Base-by-base conservation (phyloP, 2,113 vertebrate genomes). In the Ginglymostoma cirratum region DNA sequence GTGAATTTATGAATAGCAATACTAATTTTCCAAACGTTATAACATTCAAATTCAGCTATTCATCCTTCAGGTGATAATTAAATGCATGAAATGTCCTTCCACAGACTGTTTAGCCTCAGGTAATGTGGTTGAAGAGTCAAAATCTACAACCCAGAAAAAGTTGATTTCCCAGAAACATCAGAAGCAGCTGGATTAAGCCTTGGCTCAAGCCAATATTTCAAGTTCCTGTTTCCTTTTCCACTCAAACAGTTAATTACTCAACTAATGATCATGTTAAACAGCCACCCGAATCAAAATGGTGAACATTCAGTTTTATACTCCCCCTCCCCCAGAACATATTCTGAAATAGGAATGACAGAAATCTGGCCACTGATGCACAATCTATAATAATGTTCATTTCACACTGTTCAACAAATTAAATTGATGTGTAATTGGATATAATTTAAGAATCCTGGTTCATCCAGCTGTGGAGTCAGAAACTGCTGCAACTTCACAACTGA, bases 11-110 rank as follows among this genome's bases (percentile, higher is more conserved):
- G 55, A 94, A 38, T 38, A 94, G 5, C 30, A 21, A 66, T 42
- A 42, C 90, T 67, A 94, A 38, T 66, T 93, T 94, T 42, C 72
- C 90, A 38, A 38, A 94, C n/a, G 48, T 94, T 94, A 67, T 65
- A 94, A 67, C 34, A n/a, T 48, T 66, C 34, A 67, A 94, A 94
- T 66, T 67, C 90, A 94, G 27, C 24, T 61, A 90, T 90, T 90
- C 87, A 90, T 66, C 61, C 65, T 94, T 94, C 55, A 38, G 30
- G 1, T 66, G 90, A 65, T 38, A 93, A 93, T 93, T 93, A 93
- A 93, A 66, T 93, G 89, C 55, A 92, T 92, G 55, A 23, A 93
- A 38, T 93, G 65, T 67, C 34, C 65, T 24, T 52, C 85, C 2
- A 67, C 61, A 94, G 92, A 66, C n/a, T 12, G 24, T 67, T 69